phyloP scores from a whole-genome alignment of 2,797 vertebrate species.

The Loris lydekkerianus region DNA sequence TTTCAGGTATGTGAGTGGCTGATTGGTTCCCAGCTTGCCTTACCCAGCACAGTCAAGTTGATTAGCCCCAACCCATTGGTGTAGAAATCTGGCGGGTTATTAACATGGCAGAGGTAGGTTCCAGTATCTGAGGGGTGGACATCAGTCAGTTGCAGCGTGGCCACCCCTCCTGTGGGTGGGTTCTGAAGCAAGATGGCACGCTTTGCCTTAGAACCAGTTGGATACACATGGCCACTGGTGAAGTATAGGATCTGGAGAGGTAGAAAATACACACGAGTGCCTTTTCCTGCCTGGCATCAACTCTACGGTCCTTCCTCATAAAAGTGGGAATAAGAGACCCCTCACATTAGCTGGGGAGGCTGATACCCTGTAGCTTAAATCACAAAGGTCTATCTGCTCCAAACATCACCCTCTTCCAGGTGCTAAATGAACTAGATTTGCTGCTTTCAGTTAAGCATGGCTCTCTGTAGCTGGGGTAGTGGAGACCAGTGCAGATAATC shows the following conservation, averaged over 20 bases:
- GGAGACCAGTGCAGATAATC: not conserved
- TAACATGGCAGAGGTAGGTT: conserved; percentile 89
- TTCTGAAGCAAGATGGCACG: conserved; percentile 85
- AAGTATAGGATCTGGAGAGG: conserved; percentile 88
- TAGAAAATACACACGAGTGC: not conserved
- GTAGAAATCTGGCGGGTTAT: conserved; percentile 89
- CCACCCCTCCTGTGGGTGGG: conserved; percentile 86
- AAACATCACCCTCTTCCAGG: not conserved
- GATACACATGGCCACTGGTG: conserved; percentile 85
- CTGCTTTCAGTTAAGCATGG: not conserved
- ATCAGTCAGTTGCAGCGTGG: conserved; percentile 86
- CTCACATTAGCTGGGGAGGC: not conserved
- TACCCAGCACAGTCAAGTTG: conserved; percentile 89
- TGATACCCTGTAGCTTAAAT: not conserved
- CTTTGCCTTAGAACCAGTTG: conserved; percentile 84
- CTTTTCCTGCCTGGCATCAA: not conserved
- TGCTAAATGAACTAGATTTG: not conserved
- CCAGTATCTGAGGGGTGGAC: conserved; percentile 86
- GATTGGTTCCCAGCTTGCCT: conserved; percentile 11
- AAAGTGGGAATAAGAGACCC: not conserved
- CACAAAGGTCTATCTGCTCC: not conserved
- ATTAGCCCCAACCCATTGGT: conserved; percentile 87
- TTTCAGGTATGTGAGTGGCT: not conserved
- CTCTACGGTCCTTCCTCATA: not conserved
- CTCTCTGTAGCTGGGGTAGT: not conserved